A percentile compares a stretch with the other conserved stretches of the same genome.
These are phyloP conservation scores for Dolichotis patagonum DNA, from an alignment of 2,113 vertebrate species.

Conservation along the genomic window DNA sequence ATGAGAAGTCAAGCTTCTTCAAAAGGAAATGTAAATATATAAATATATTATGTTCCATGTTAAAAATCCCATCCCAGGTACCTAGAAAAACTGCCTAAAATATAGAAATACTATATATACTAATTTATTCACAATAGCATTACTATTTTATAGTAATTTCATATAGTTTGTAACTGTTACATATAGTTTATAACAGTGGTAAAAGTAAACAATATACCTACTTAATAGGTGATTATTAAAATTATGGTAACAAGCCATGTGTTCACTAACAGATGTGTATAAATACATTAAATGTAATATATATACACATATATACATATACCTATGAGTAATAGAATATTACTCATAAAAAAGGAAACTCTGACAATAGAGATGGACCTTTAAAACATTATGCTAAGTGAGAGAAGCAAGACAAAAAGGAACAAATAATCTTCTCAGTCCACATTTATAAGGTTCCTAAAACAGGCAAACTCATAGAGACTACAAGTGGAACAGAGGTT, in stretches of 20 bases:
- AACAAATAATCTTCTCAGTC: background rate
- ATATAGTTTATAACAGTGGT: background rate
- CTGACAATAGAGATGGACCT: background rate
- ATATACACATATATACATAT: background rate
- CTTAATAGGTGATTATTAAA: background rate
- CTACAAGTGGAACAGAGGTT: background rate
- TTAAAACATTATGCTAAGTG: background rate
- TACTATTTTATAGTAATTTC: background rate
- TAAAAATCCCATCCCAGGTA: background rate
- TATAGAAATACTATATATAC: background rate
- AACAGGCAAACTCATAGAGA: background rate
- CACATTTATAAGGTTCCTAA: background rate
- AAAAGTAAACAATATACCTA: background rate
- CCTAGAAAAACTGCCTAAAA: background rate
- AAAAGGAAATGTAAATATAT: slow-evolving; percentile 70
- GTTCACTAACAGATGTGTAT: background rate
- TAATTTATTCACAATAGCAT: background rate
- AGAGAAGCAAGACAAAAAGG: background rate
- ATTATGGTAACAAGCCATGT: background rate
- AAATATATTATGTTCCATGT: background rate
- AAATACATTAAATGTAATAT: background rate
- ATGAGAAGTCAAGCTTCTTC: slow-evolving; percentile 96
- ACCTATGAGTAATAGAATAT: background rate
- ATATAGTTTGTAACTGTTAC: background rate
- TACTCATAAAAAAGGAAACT: slow-evolving; percentile 31